Conservation (phyloP, 2,888 invertebrate genomes). For the Parnassius mnemosyne region DNA sequence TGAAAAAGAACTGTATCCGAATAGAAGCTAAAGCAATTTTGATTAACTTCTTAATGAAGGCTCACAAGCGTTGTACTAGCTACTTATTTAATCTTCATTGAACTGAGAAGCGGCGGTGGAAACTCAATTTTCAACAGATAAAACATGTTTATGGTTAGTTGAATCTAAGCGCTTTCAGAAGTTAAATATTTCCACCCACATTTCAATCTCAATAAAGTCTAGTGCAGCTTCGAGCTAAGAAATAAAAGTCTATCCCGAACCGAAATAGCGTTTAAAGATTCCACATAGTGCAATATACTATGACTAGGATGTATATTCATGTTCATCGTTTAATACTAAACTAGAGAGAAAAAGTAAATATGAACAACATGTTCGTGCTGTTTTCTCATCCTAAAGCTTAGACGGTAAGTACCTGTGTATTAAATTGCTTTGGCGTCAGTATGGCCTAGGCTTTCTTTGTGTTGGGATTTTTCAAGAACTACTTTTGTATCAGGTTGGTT, state of each 20-base stretch:
- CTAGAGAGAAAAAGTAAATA: constrained; percentile 4
- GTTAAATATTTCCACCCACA: constrained; percentile 10
- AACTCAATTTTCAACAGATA: constrained; percentile 20
- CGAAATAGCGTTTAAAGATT: constrained; percentile 22
- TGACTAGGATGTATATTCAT: background rate
- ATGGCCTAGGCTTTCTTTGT: background rate
- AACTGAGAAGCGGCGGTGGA: constrained; percentile 15
- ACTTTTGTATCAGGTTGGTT: no score
- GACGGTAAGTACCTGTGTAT: no score
- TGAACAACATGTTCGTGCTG: constrained; percentile 2
- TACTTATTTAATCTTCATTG: constrained; percentile 13
- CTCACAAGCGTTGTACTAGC: constrained; percentile 3
- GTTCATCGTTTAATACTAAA: constrained; percentile 3
- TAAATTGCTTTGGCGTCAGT: no score
- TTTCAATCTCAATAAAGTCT: constrained; percentile 24
- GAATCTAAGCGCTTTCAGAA: constrained; percentile 6
- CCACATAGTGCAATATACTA: background rate
- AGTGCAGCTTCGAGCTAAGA: constrained; percentile 8
- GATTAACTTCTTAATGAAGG: constrained; percentile 17
- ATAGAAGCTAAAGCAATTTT: constrained; percentile 14
- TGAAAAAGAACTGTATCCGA: constrained; percentile 14
- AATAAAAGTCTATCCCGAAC: constrained; percentile 19
- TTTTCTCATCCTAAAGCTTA: no score
- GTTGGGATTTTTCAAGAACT: background rate
- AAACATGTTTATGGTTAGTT: constrained; percentile 17